phyloP scores from a whole-genome alignment of 2,113 vertebrate species.

The Bucco capensis region DNA sequence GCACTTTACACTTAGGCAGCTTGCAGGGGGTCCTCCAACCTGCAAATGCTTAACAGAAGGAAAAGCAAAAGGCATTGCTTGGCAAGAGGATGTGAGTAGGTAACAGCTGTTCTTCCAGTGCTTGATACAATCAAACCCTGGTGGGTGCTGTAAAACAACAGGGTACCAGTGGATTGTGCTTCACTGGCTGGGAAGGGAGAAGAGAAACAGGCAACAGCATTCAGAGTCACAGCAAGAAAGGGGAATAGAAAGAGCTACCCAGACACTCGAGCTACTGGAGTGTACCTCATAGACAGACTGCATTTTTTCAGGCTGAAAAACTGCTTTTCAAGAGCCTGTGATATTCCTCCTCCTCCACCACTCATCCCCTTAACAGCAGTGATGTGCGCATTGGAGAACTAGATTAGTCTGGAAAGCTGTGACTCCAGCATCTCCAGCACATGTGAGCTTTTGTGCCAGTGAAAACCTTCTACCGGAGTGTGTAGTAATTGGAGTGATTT shows the following conservation, averaged over 20 bases:
- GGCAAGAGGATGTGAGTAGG: conserved; percentile 1
- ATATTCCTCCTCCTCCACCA: not conserved
- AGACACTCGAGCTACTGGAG: not conserved
- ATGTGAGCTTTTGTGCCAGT: not conserved
- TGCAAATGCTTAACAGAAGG: not conserved
- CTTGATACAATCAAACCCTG: not conserved
- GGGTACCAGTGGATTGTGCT: not conserved
- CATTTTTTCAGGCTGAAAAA: not conserved
- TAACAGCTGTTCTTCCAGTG: not conserved
- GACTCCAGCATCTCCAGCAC: not conserved
- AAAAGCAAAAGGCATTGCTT: not conserved
- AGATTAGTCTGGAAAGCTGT: not conserved
- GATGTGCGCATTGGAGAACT: not conserved
- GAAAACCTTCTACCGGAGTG: not conserved
- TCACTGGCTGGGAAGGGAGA: not conserved
- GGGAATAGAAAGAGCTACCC: not conserved
- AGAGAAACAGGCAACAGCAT: not conserved
- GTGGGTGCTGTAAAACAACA: not conserved
- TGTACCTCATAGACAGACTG: not conserved
- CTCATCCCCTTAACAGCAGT: not conserved
- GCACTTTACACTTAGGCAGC: not conserved
- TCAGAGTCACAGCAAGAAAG: not conserved
- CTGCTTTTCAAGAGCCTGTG: not conserved
- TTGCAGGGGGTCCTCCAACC: not conserved
- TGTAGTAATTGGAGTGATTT: not conserved